phyloP scores from a whole-genome alignment of 1,140 invertebrate species.

The Heliconius himera region DNA sequence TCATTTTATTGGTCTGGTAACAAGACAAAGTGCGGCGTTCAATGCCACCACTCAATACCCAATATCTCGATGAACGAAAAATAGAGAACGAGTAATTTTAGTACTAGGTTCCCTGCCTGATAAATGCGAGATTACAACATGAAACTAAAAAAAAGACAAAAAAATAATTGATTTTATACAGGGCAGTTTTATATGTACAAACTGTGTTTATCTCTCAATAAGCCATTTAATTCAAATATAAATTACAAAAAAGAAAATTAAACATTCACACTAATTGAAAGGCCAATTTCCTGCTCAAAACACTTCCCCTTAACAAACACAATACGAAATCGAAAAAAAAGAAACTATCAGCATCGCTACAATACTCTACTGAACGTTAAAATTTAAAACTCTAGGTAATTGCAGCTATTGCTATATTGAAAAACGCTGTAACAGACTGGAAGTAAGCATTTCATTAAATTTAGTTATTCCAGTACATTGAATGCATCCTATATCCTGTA shows the following conservation, averaged over 20 bases:
- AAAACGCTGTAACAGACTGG: slow-evolving; percentile 17
- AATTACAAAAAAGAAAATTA: neutral
- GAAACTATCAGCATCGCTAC: neutral
- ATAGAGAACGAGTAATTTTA: neutral
- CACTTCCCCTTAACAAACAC: slow-evolving; percentile 9
- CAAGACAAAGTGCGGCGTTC: neutral
- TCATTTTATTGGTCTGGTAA: neutral
- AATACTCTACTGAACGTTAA: neutral
- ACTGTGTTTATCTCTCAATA: neutral
- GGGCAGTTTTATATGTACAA: neutral
- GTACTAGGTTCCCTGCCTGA: neutral
- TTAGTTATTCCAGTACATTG: neutral
- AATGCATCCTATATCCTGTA: neutral
- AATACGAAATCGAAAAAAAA: slow-evolving; percentile 3
- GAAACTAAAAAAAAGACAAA: neutral
- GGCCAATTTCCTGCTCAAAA: neutral
- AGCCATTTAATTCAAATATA: neutral
- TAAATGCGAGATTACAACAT: neutral
- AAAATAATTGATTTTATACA: neutral
- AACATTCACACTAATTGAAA: neutral
- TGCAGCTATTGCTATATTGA: neutral
- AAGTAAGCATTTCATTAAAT: neutral
- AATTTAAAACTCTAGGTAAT: neutral
- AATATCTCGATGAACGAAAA: neutral
- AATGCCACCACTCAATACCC: neutral